Evolutionary conservation across 2,113 vertebrate genomes (phyloP).

Genomic region (Cyprinodon brontotheroides): DNA sequence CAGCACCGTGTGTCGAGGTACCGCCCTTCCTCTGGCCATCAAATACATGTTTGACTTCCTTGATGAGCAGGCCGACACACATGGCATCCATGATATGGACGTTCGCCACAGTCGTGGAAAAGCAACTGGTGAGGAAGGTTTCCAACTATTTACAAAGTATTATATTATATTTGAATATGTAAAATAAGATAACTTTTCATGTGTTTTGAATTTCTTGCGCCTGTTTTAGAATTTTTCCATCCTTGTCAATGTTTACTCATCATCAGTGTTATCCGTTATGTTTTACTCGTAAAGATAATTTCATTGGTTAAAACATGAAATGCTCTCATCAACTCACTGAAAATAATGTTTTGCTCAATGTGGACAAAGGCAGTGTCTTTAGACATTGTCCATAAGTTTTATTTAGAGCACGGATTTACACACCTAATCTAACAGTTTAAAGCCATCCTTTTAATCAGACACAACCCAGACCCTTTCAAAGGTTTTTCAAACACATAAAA

Average conservation of each 20-base stretch:
- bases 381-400: not conserved
- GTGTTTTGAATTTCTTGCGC: too few relatives aligned
- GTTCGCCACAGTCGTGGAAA: constrained; percentile 97
- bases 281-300: not conserved
- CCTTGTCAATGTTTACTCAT: not conserved
- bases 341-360: not conserved
- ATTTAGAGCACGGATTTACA: not conserved
- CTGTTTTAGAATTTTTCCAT: not conserved
- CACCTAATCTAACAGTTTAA: not conserved
- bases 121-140: constrained; percentile 90
- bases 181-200: not conserved
- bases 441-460: not conserved
- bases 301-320: not conserved
- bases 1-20: constrained; percentile 94
- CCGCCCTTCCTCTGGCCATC: constrained; percentile 91
- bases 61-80: constrained; percentile 94
- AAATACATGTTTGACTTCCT: constrained; percentile 98
- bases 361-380: not conserved
- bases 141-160: not conserved
- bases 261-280: not conserved
- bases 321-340: not conserved
- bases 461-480: not conserved
- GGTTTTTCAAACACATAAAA: not conserved
- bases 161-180: not conserved
- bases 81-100: constrained; percentile 91